Conservation (phyloP, 53 echinoderm and acorn worm genomes). For the Patiria pectinifera region DNA sequence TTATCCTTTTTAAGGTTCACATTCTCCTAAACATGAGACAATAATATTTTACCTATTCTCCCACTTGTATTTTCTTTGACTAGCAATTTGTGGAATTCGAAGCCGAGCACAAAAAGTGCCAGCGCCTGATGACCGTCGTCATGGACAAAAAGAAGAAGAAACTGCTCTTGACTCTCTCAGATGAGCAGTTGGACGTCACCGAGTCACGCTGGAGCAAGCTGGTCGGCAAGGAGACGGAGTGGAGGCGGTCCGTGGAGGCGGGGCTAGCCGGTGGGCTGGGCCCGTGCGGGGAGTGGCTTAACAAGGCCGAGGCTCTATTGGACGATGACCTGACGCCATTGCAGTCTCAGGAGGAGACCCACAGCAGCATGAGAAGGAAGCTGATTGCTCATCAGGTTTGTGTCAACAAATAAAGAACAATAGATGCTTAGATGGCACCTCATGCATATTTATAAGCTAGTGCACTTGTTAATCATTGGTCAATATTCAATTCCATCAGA, state of each 20-base stretch:
- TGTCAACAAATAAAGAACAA: not conserved
- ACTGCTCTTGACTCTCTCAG: conserved; percentile 78
- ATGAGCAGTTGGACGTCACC: conserved; percentile 77
- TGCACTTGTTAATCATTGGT: too few relatives aligned
- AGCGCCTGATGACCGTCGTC: conserved; percentile 73
- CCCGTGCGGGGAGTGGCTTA: conserved; percentile 83
- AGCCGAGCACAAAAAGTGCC: conserved; percentile 71
- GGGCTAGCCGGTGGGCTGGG: conserved; percentile 81
- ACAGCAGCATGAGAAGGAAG: conserved; percentile 87
- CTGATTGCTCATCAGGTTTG: conserved; percentile 81
- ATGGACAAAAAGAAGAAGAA: conserved; percentile 85
- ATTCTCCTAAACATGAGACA: not conserved
- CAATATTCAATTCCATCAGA: too few relatives aligned
- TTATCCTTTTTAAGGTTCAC: too few relatives aligned
- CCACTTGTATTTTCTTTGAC: not conserved
- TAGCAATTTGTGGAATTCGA: conserved; percentile 89
- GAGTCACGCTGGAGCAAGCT: conserved; percentile 82
- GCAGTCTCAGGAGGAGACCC: conserved; percentile 90
- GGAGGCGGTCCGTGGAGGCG: conserved; percentile 82
- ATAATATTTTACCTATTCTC: not conserved
- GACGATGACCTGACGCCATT: conserved; percentile 70
- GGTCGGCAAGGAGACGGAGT: conserved; percentile 73
- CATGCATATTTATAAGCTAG: not conserved
- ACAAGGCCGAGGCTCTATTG: conserved; percentile 85
- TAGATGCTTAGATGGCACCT: not conserved